Conservation (phyloP, 2,113 vertebrate species). For the Callipepla squamata region DNA sequence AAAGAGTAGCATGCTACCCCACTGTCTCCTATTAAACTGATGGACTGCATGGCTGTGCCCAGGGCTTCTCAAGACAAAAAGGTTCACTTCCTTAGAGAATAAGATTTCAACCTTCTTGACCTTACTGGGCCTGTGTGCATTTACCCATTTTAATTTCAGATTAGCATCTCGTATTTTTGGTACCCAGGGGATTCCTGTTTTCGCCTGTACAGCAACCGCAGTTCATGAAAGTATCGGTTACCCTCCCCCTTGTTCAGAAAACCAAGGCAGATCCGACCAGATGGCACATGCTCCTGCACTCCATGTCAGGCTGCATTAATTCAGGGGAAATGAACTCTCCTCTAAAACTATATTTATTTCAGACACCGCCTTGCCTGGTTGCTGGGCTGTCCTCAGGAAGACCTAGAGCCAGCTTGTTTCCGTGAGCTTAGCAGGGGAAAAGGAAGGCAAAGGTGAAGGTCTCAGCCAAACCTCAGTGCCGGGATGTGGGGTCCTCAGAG, state of each 20-base stretch:
- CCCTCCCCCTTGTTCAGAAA: conserved; percentile 68
- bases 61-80: conserved; percentile 34
- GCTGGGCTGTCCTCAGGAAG: conserved; percentile 60
- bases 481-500: not conserved
- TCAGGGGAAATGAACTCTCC: conserved; percentile 63
- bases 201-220: conserved; percentile 7
- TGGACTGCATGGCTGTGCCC: not conserved
- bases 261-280: conserved; percentile 68
- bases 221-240: conserved; percentile 66
- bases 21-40: conserved; percentile 12
- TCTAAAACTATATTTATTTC: conserved; percentile 72
- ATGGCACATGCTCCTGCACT: conserved; percentile 53
- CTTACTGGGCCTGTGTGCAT: not conserved
- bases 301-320: conserved; percentile 68
- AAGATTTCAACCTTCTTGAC: conserved; percentile 27
- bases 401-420: conserved; percentile 32
- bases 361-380: conserved; percentile 41
- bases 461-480: not conserved
- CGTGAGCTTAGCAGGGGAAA: not conserved
- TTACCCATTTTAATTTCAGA: conserved; percentile 70
- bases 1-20: not conserved
- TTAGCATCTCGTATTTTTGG: conserved; percentile 45
- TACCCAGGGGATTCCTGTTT: conserved; percentile 36
- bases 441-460: not conserved
- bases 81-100: conserved; percentile 47